Evolutionary conservation across 2,113 vertebrate genomes (phyloP).

Genomic region (Riparia riparia): DNA sequence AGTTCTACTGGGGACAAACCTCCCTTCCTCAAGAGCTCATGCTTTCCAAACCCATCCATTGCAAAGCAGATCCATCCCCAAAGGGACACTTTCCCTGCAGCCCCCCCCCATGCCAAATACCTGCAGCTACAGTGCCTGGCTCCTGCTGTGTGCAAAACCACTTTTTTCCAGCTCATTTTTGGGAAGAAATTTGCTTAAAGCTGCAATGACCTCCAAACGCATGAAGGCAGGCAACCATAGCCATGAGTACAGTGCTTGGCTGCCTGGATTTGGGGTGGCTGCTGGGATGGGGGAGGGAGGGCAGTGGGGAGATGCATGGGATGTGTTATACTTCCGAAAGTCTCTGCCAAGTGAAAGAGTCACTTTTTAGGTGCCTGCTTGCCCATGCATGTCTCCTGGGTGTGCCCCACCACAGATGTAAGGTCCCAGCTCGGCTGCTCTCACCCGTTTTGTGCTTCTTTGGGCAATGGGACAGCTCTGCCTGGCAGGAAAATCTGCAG

Average conservation of each 20-base stretch:
- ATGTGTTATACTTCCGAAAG: neutral
- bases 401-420: neutral
- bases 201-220: neutral
- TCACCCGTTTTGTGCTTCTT: neutral
- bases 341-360: constrained; percentile 4
- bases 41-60: neutral
- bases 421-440: neutral
- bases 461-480: rapidly evolving
- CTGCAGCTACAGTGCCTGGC: rapidly evolving
- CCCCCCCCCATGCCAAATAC: neutral
- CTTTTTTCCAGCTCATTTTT: neutral
- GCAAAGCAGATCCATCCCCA: neutral
- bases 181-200: neutral
- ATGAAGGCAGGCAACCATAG: neutral
- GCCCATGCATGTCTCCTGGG: neutral
- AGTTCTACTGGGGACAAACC: neutral
- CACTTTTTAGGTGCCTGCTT: neutral
- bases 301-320: neutral
- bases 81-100: neutral
- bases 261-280: neutral
- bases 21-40: neutral
- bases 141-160: neutral
- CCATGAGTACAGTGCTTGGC: rapidly evolving
- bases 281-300: neutral
- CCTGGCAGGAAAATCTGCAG: neutral